These are phyloP conservation scores for Rotaria macrura DNA, from an alignment of 2,888 invertebrate species.

Conservation along the genomic window DNA sequence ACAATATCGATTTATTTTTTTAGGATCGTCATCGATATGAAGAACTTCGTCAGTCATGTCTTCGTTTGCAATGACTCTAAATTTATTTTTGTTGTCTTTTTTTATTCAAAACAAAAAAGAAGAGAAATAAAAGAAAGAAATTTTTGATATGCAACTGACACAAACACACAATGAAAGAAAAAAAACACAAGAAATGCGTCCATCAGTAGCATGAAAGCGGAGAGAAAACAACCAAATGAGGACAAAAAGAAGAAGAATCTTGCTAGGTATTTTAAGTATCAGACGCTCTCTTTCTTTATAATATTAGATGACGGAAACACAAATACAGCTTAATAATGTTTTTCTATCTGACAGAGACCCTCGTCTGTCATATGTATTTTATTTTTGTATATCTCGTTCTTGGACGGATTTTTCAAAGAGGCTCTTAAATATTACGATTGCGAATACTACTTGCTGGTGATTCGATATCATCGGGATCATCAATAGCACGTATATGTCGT, in stretches of 20 bases:
- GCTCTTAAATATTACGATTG: neutral
- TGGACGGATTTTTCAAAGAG: neutral
- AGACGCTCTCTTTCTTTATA: neutral
- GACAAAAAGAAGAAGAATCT: neutral
- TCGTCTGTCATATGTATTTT: neutral
- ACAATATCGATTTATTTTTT: too few relatives aligned
- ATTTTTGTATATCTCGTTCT: neutral
- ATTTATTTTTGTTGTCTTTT: neutral
- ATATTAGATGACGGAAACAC: neutral
- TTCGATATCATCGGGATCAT: neutral
- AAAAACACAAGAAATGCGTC: neutral
- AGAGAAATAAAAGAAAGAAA: neutral
- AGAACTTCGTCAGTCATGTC: neutral
- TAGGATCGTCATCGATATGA: conserved; percentile 19
- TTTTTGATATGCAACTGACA: neutral
- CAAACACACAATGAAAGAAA: neutral
- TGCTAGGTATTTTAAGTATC: neutral
- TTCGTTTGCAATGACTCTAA: neutral
- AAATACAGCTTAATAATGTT: neutral
- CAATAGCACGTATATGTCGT: neutral
- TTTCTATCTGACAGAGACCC: neutral
- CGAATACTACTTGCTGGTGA: neutral
- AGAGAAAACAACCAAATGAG: neutral
- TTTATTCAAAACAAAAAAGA: neutral
- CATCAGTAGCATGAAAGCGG: neutral